phyloP scores from a whole-genome alignment of 2,113 vertebrate genomes.

The Uria aalge region DNA sequence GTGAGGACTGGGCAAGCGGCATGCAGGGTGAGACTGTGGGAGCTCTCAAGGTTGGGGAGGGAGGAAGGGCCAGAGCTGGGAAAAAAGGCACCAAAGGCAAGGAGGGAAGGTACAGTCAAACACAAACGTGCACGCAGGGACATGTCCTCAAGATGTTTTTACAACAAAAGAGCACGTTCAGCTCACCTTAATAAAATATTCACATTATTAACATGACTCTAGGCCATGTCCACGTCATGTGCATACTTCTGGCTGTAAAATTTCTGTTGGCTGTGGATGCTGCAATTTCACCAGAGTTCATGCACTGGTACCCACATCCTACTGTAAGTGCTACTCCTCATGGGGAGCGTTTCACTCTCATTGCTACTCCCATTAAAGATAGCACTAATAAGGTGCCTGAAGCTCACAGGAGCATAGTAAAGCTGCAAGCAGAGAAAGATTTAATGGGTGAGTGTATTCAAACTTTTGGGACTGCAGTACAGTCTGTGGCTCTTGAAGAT shows the following conservation, averaged over 20 bases:
- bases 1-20: background rate
- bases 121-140: background rate
- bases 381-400: background rate
- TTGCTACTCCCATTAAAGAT: background rate
- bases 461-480: background rate
- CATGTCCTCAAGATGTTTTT: constrained; percentile 3
- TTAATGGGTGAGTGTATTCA: background rate
- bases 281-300: background rate
- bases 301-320: background rate
- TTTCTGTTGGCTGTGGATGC: background rate
- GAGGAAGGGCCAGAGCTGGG: background rate
- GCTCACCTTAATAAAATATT: constrained; percentile 33
- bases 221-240: background rate
- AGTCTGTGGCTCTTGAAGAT: background rate
- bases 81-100: background rate
- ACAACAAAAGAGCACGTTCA: background rate
- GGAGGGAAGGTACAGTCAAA: background rate
- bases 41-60: background rate
- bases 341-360: background rate
- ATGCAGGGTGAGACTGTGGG: fast-evolving
- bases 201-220: constrained; percentile 12
- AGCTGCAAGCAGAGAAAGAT: background rate
- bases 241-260: background rate
- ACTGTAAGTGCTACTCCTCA: background rate
- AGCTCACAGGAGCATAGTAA: background rate